These are phyloP conservation scores for Tetheella fluctuosa DNA, from an alignment of 2,888 invertebrate genomes.

Conservation along the genomic window DNA sequence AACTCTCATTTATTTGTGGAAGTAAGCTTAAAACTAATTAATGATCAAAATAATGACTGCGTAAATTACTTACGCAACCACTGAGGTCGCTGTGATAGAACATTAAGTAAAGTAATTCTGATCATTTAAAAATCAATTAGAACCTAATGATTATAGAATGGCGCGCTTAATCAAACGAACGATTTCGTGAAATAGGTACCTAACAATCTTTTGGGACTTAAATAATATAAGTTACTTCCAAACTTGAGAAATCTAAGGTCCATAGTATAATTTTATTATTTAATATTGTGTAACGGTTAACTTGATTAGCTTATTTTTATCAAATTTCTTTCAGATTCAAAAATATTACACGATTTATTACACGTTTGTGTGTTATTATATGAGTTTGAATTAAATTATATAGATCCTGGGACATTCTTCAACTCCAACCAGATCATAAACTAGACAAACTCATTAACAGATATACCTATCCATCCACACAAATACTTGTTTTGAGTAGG, in stretches of 20 bases:
- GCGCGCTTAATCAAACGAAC: constrained; percentile 13
- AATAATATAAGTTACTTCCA: constrained; percentile 9
- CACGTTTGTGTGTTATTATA: too few species aligned
- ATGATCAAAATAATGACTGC: constrained; percentile 9
- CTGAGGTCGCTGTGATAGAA: neutral
- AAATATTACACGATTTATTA: neutral
- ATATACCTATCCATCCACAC: too few species aligned
- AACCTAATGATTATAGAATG: constrained; percentile 13
- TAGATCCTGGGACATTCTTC: too few species aligned
- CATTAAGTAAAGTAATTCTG: constrained; percentile 13
- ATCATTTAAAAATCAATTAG: constrained; percentile 15
- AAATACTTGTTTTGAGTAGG: too few species aligned
- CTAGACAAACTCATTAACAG: too few species aligned
- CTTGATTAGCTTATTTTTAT: neutral
- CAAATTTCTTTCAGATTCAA: neutral
- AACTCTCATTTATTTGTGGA: constrained; percentile 7
- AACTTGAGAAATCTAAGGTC: neutral
- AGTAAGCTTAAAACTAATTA: constrained; percentile 10
- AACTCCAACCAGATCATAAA: too few species aligned
- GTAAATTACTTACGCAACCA: constrained; percentile 10
- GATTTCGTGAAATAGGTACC: constrained; percentile 13
- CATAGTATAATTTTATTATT: constrained; percentile 12
- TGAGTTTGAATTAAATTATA: too few species aligned
- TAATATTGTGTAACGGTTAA: constrained; percentile 7
- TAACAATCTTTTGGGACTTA: constrained; percentile 8